Evolutionary conservation across 2,888 invertebrate genomes (phyloP), one percentile per base, ranked within the genome.

Genomic region (Dermolepida albohirtum): DNA sequence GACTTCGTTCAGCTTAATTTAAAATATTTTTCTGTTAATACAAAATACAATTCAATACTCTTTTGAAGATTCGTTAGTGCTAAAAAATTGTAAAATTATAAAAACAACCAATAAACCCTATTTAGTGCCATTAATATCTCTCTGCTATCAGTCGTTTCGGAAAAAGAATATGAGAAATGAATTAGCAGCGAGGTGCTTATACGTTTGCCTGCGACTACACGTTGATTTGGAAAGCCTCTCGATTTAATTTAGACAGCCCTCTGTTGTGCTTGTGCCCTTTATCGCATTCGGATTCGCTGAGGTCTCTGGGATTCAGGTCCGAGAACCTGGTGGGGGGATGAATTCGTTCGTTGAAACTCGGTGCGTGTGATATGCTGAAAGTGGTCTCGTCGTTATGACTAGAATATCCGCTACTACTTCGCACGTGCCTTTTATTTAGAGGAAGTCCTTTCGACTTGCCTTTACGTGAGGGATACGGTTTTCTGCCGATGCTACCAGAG

Each of bases 241-340:
- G 84, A 80, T 78, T 85, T 80, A 81, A 74, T 75, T 81, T 83
- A 66, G 79, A 80, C 78, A 81, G 79, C 75, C 83, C 86, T 72
- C 83, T 79, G 7, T 50, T 79, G 70, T 73, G 76, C 62, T 76
- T 82, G 81, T 77, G 83, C 65, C 81, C 81, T 74, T 84, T 84
- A 70, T 85, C 85, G 70, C 82, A 84, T 65, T 85, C 85, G 27
- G 81, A 77, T 73, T 85, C 85, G 75, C 81, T 84, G 69, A 84
- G 76, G 67, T 84, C 84, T 67, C 81, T 73, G 68, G 84, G 82
- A 54, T 82, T 81, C 62, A 87, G 80, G 86, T 95, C 94, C 76
- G 94, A 93, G 87, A 95, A 95, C 73, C 94, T 90, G 79, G 92
- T 90, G 79, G 94, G 94, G 78, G 93, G 94, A 86, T 94, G 92